A percentile compares a stretch with the other conserved stretches of the same genome.
phyloP scores from a whole-genome alignment of 2,113 vertebrate species.

The Lepisosteus oculatus region DNA sequence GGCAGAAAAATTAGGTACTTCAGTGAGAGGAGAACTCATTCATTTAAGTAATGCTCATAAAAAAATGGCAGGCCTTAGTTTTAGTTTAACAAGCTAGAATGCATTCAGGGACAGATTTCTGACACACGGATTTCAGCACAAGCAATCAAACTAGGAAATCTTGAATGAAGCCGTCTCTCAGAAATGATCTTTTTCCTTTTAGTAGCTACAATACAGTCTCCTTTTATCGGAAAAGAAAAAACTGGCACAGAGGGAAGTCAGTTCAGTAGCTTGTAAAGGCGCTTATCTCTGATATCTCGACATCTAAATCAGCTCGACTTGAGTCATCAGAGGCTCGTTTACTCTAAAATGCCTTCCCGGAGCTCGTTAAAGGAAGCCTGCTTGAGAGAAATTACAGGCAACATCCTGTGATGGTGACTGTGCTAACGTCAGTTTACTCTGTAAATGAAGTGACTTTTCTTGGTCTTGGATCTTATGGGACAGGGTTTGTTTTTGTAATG shows the following conservation, averaged over 20 bases:
- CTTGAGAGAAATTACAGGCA: not conserved
- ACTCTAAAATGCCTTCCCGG: not conserved
- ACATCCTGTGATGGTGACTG: conserved; percentile 6
- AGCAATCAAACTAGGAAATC: too few relatives aligned
- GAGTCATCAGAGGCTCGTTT: not conserved
- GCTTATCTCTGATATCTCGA: not conserved
- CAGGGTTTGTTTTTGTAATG: not conserved
- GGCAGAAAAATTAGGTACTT: too few relatives aligned
- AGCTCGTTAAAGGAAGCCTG: not conserved
- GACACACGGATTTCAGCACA: too few relatives aligned
- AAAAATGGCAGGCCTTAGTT: too few relatives aligned
- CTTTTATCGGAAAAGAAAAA: not conserved
- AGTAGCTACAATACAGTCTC: not conserved
- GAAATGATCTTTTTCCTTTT: not conserved
- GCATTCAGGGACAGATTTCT: too few relatives aligned
- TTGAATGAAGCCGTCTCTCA: too few relatives aligned
- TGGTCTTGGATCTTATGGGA: not conserved
- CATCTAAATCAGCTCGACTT: not conserved
- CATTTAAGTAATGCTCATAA: too few relatives aligned
- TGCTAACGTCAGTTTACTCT: not conserved
- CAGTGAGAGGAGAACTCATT: too few relatives aligned
- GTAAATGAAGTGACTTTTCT: not conserved
- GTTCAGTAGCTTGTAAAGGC: not conserved
- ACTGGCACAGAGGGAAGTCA: not conserved
- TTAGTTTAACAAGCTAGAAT: too few relatives aligned